phyloP scores from a whole-genome alignment of 2,888 invertebrate genomes.

The Agrochola circellaris region DNA sequence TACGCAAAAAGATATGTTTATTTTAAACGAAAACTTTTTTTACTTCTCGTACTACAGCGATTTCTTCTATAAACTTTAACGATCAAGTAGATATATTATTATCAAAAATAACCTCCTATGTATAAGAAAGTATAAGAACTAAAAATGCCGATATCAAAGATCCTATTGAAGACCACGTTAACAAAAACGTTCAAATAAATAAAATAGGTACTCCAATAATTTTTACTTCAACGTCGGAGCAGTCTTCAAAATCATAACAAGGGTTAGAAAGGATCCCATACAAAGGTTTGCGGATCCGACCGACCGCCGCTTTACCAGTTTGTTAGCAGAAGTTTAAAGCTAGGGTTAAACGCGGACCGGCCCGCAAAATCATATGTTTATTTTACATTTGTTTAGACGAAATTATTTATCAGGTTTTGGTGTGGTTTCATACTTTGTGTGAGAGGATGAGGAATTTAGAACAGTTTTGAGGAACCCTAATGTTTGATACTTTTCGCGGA shows the following conservation, averaged over 20 bases:
- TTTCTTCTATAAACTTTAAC: background rate
- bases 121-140: background rate
- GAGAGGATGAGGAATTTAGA: conserved; percentile 51
- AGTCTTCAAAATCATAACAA: conserved; percentile 78
- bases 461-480: conserved; percentile 51
- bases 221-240: conserved; percentile 66
- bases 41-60: too few relatives aligned
- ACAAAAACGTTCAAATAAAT: conserved; percentile 42
- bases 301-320: conserved; percentile 76
- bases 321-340: conserved; percentile 79
- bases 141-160: conserved; percentile 1
- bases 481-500: conserved; percentile 12
- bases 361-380: conserved; percentile 79
- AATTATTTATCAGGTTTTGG: conserved; percentile 73
- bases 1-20: too few relatives aligned
- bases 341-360: conserved; percentile 74
- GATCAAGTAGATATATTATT: background rate
- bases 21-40: background rate
- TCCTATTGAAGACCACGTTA: background rate
- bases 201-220: conserved; percentile 57
- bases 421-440: conserved; percentile 60
- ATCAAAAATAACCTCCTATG: background rate
- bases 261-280: conserved; percentile 70
- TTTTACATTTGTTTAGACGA: conserved; percentile 76
- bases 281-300: conserved; percentile 79